Evolutionary conservation across 2,888 invertebrate genomes (phyloP), one percentile per base, ranked within the genome.

Genomic region (Erebia ligea): DNA sequence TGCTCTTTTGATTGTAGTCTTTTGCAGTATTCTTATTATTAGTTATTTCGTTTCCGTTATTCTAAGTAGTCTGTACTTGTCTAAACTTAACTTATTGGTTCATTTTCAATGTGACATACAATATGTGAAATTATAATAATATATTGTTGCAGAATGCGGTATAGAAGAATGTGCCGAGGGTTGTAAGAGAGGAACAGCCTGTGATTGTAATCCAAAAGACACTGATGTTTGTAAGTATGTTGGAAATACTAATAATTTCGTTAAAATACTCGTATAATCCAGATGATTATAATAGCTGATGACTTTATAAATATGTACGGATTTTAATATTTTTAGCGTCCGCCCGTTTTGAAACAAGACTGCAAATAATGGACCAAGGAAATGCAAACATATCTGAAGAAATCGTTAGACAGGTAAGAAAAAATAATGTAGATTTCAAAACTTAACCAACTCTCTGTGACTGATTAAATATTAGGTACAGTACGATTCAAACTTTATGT

Each of bases 341-440:
- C 69, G 94, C 95, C 21, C 93, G 95, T 70, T 95, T 95, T 79
- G 95, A 95, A 82, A 94, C 95, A 77, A 94, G 90, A 78, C 86
- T 95, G 76, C 94, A 94, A 79, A 84, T 94, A 69, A 82, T 91
- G 76, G 94, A 94, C 78, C 88, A 93, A 80, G 85, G 89, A 5
- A 89, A 86, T 75, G 78, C 83, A 40, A 88, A 91, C 84, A 86
- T 91, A 87, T 88, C 92, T 25, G 82, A 86, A 78, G 89, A 91
- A 83, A 81, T 91, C 62, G 76, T 84, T 34, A 88, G 86, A 81
- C 89, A 92, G 88, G 92, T 89, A 79, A 48, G 34, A 56, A 68
- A 56, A 10, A 19, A 17, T 19, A 9, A 9, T n/a, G 8, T 17
- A n/a, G 0, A 17, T 52, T n/a, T 52, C 57, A 42, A 61, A 19